Percentiles rank a stretch among this genome's conserved stretches.
phyloP scores from a whole-genome alignment of 92 coral and sea anemone species.

The Zoanthus sansibaricus region DNA sequence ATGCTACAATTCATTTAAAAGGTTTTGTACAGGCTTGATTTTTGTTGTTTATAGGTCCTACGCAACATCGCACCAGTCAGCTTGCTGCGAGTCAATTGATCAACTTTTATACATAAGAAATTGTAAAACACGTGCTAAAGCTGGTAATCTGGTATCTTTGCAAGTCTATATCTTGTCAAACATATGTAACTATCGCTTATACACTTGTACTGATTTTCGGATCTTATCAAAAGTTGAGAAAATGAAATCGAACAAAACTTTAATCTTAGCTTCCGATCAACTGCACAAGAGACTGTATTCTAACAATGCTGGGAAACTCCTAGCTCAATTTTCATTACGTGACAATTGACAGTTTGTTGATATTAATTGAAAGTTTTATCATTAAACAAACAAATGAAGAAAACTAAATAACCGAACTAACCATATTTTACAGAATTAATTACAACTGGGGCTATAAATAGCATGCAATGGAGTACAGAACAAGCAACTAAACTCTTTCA shows the following conservation, averaged over 20 bases:
- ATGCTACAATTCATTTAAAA: too few species aligned
- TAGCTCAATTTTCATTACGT: not conserved
- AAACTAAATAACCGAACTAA: not conserved
- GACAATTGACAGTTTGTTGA: constrained; percentile 3
- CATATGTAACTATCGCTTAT: not conserved
- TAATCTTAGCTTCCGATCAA: not conserved
- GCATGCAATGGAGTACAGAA: not conserved
- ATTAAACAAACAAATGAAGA: not conserved
- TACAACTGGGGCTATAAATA: not conserved
- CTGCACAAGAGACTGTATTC: not conserved
- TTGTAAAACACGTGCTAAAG: constrained; percentile 9
- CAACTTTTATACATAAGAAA: not conserved
- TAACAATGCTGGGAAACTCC: constrained; percentile 3
- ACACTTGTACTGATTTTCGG: not conserved
- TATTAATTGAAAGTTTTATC: not conserved
- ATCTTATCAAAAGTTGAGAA: not conserved
- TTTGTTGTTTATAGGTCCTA: not conserved
- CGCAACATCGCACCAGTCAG: not conserved
- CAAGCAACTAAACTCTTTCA: not conserved
- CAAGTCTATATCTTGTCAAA: not conserved
- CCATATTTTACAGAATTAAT: not conserved
- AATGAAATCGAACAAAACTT: not conserved
- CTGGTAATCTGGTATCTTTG: not conserved
- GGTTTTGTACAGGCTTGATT: not conserved
- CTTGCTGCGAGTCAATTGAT: not conserved